phyloP scores from a whole-genome alignment of 35 echinoderm and acorn worm species.

The Eucidaris tribuloides region DNA sequence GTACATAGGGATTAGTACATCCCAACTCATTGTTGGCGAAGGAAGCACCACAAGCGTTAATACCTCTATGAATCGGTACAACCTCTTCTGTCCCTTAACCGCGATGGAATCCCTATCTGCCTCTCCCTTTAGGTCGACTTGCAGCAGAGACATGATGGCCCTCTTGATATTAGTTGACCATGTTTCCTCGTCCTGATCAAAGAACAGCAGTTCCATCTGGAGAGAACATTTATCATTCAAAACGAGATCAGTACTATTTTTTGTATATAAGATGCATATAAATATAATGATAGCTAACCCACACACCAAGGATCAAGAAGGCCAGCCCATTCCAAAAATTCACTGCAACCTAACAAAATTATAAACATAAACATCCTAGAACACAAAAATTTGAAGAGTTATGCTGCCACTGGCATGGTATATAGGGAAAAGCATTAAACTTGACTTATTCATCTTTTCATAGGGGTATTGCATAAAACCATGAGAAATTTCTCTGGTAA shows the following conservation, averaged over 20 bases:
- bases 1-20: background rate
- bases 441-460: too few relatives aligned
- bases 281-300: background rate
- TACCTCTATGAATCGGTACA: conserved; percentile 1
- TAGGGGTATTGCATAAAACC: too few relatives aligned
- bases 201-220: background rate
- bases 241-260: background rate
- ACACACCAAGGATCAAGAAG: background rate
- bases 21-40: background rate
- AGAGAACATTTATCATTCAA: background rate
- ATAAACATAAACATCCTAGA: background rate
- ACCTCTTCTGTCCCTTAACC: background rate
- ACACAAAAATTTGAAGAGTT: background rate
- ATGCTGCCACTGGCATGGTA: too few relatives aligned
- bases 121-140: conserved; percentile 23
- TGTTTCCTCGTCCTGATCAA: background rate
- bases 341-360: background rate
- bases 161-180: conserved; percentile 48
- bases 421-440: too few relatives aligned
- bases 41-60: background rate
- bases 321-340: background rate
- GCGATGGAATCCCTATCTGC: background rate
- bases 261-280: background rate
- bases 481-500: too few relatives aligned
- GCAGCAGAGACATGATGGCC: conserved; percentile 20